phyloP scores from a whole-genome alignment of 2,113 vertebrate species.

The Copsychus sechellarum region DNA sequence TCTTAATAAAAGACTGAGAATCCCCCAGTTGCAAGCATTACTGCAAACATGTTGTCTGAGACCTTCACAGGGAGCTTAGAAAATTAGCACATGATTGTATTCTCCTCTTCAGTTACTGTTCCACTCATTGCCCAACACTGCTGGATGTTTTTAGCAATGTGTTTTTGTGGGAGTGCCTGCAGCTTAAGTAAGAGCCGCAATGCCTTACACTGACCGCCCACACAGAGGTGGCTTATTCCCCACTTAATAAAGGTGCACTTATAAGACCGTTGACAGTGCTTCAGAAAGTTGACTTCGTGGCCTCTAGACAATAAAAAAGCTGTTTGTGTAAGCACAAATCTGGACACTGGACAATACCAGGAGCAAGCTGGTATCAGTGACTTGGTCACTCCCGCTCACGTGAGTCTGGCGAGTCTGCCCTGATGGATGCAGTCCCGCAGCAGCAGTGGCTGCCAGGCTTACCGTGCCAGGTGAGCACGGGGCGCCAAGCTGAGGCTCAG shows the following conservation, averaged over 20 bases:
- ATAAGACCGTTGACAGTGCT: not conserved
- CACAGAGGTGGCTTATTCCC: not conserved
- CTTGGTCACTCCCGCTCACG: not conserved
- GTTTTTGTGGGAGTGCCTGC: not conserved
- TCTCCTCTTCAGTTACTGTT: not conserved
- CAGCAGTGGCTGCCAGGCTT: not conserved
- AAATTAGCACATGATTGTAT: not conserved
- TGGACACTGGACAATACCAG: fast-evolving
- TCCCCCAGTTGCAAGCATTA: not conserved
- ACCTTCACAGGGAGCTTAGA: not conserved
- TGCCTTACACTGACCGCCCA: not conserved
- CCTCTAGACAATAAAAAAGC: not conserved
- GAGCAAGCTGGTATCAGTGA: fast-evolving
- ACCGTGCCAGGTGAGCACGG: fast-evolving
- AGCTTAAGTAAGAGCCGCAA: not conserved
- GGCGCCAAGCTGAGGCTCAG: not conserved
- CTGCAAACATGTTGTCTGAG: not conserved
- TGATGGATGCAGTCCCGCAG: fast-evolving
- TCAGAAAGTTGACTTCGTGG: not conserved
- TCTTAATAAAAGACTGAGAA: not conserved
- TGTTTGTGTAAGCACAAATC: not conserved
- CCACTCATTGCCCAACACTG: not conserved
- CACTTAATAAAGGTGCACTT: not conserved
- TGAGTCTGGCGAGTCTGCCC: fast-evolving
- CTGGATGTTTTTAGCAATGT: not conserved